Conservation (phyloP, 2,797 vertebrate genomes). For the Huso huso region DNA sequence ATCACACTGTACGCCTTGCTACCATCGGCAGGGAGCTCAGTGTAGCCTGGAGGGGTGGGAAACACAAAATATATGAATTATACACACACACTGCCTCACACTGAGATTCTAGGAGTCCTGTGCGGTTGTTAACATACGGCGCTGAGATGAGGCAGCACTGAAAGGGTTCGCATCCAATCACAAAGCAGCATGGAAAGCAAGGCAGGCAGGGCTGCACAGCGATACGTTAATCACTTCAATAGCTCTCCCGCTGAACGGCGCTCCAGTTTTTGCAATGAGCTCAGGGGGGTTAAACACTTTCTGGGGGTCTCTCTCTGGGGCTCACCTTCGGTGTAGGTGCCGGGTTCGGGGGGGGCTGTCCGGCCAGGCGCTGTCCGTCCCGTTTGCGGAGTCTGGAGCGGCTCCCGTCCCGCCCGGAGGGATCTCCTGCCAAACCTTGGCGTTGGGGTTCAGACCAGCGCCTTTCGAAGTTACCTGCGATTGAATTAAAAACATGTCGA, state of each 20-base stretch:
- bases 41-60: background rate
- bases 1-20: constrained; percentile 37
- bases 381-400: constrained; percentile 53
- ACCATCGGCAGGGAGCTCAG: constrained; percentile 8
- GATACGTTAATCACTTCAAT: too few relatives aligned
- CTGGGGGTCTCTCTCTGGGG: background rate
- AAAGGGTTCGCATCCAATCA: too few relatives aligned
- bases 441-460: constrained; percentile 88
- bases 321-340: constrained; percentile 62
- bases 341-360: constrained; percentile 53
- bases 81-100: too few relatives aligned
- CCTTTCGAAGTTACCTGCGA: constrained; percentile 89
- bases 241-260: too few relatives aligned
- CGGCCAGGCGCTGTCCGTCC: constrained; percentile 67
- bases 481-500: background rate
- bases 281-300: too few relatives aligned
- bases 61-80: too few relatives aligned
- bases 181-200: too few relatives aligned
- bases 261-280: too few relatives aligned
- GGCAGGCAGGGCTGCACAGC: too few relatives aligned
- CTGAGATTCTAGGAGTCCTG: too few relatives aligned
- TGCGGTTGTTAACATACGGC: too few relatives aligned
- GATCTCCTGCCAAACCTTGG: constrained; percentile 94
- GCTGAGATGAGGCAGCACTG: too few relatives aligned
- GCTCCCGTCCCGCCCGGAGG: constrained; percentile 52